phyloP scores from a whole-genome alignment of 2,797 vertebrate species.

The Nasua narica region DNA sequence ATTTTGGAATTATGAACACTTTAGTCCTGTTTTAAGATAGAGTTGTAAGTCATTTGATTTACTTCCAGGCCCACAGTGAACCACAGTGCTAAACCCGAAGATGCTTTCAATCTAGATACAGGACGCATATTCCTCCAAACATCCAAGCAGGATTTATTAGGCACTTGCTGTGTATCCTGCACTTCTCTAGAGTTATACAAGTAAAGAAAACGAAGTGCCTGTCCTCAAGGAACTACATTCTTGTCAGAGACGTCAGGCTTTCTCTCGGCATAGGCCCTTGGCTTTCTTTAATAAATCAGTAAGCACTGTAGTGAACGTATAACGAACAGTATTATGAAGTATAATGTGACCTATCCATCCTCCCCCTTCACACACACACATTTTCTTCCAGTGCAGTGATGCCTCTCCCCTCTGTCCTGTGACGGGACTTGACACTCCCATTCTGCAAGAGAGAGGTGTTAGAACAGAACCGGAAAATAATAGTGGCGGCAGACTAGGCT shows the following conservation, averaged over 20 bases:
- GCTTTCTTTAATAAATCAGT: not conserved
- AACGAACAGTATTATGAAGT: not conserved
- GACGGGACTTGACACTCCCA: rapidly evolving
- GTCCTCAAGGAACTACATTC: not conserved
- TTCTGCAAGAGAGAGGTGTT: not conserved
- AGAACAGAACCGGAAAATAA: not conserved
- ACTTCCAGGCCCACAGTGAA: not conserved
- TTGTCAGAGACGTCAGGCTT: not conserved
- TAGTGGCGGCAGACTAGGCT: not conserved
- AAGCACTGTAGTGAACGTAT: not conserved
- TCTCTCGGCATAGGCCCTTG: not conserved
- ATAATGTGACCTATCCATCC: not conserved
- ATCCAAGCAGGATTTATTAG: not conserved
- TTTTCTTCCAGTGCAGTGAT: not conserved
- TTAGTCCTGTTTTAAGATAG: not conserved
- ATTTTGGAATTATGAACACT: not conserved
- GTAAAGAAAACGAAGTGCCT: not conserved
- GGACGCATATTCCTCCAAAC: not conserved
- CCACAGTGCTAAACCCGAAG: not conserved
- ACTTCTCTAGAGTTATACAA: too few relatives aligned
- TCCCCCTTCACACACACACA: too few relatives aligned
- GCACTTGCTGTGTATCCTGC: not conserved
- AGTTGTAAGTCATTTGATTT: not conserved
- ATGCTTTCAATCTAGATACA: not conserved
- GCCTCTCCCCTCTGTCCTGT: not conserved